Base-by-base conservation (phyloP, 2,797 vertebrate genomes). In the Otus scops region DNA sequence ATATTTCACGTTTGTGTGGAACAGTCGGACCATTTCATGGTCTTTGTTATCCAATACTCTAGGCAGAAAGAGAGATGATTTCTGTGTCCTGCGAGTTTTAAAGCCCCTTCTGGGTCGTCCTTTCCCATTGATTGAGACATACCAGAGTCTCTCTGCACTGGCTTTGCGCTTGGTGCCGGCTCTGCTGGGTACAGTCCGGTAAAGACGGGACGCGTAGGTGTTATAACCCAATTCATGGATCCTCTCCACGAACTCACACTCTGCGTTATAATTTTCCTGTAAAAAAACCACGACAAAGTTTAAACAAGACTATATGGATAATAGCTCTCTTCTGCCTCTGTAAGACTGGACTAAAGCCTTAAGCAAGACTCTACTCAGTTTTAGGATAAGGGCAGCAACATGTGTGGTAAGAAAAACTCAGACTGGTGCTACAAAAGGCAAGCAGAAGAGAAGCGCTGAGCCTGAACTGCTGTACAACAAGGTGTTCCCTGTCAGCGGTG, bases 201-300 rank as follows among this genome's bases (percentile, higher is more conserved):
- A 99, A 94, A 98, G 98, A 18, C 98, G 98, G 5, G 99, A 99
- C 0, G 99, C 99, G 0, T 99, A 99, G 0, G 99, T 99, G 97
- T 99, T 99, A 93, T 99, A 99, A 18, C 99, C 99, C 90, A 99
- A 74, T 92, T 99, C 99, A 1, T 99, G 99, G 95, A 99, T 99
- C 59, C 99, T 98, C 98, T 99, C 99, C 96, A 99, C 98, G 4
- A 99, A 99, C 97, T 99, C 99, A n/a, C 99, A 99, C 94, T 99
- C 99, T 2, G 98, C 97, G 30, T 98, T 99, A 94, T 99, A 99
- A 59, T 79, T 98, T 88, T 99, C 99, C 99, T 99, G 96, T 9
- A 64, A 89, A 96, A 50, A 48, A 69, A 92, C 54, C 6, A 28
- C 12, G 16, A 93, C 65, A 11, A 48, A 22, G 23, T 64, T 69